Conservation (phyloP, 2,113 vertebrate genomes). For the Trachemys scripta region DNA sequence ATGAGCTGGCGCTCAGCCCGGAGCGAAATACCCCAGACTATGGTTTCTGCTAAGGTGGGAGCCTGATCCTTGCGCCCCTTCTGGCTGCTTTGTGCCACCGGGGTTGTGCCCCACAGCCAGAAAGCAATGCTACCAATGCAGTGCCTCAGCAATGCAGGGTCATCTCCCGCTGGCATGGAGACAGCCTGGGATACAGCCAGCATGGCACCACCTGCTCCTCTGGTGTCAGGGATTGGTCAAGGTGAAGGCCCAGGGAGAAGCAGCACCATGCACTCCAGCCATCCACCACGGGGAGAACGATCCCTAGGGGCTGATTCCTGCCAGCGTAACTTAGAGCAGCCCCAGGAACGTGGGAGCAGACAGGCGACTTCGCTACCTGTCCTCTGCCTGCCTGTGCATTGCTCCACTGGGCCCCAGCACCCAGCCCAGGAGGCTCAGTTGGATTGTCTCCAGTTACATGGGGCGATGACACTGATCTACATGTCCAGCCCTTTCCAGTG, state of each 20-base stretch:
- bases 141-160: too few relatives aligned
- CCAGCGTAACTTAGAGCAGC: neutral
- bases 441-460: neutral
- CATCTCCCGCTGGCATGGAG: neutral
- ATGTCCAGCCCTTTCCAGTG: neutral
- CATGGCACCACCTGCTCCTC: neutral
- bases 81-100: neutral
- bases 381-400: neutral
- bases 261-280: neutral
- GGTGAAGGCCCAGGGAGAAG: neutral
- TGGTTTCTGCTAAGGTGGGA: fast-evolving
- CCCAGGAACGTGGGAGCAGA: neutral
- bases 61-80: neutral
- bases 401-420: neutral
- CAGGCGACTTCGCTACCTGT: neutral
- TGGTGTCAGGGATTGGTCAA: neutral
- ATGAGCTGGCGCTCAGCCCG: neutral
- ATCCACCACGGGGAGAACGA: neutral
- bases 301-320: neutral
- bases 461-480: neutral
- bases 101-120: too few relatives aligned
- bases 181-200: neutral
- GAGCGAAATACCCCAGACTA: fast-evolving
- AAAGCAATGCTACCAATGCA: too few relatives aligned
- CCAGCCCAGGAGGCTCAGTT: neutral